Evolutionary conservation across 2,113 vertebrate genomes (phyloP).

Genomic region (Anhinga rufa): DNA sequence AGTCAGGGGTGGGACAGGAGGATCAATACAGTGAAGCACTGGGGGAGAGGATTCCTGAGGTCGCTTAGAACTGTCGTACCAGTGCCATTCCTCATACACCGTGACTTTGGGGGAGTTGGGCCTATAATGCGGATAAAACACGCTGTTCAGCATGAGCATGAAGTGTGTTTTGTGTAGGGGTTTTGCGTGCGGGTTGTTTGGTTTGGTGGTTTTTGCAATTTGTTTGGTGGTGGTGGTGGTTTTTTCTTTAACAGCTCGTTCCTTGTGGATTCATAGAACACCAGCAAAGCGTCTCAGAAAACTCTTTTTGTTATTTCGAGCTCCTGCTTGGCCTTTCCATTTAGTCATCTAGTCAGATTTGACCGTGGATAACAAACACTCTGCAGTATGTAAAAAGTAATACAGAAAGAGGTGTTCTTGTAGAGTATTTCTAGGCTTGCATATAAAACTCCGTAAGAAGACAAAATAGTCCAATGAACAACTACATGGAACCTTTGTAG

Average conservation of each 20-base stretch:
- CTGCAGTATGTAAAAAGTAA: not conserved
- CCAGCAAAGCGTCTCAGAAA: not conserved
- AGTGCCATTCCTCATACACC: not conserved
- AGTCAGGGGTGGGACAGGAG: not conserved
- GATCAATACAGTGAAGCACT: not conserved
- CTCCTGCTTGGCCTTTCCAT: not conserved
- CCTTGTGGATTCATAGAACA: not conserved
- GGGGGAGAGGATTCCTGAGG: not conserved
- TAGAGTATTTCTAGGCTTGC: not conserved
- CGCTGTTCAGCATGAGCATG: not conserved
- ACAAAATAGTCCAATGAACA: not conserved
- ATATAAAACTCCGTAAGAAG: not conserved
- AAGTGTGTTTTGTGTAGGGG: not conserved
- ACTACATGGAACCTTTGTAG: not conserved
- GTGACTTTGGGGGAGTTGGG: not conserved
- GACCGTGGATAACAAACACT: not conserved
- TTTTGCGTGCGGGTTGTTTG: no score
- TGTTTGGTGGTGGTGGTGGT: no score
- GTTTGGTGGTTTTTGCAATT: no score
- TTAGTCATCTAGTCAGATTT: not conserved
- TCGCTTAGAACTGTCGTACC: not conserved
- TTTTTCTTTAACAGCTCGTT: not conserved
- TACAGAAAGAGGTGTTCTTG: not conserved
- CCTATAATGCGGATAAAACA: not conserved
- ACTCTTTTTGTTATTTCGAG: not conserved